Evolutionary conservation across 2,888 invertebrate species (phyloP).

Genomic region (Hirtodrosophila confusa): DNA sequence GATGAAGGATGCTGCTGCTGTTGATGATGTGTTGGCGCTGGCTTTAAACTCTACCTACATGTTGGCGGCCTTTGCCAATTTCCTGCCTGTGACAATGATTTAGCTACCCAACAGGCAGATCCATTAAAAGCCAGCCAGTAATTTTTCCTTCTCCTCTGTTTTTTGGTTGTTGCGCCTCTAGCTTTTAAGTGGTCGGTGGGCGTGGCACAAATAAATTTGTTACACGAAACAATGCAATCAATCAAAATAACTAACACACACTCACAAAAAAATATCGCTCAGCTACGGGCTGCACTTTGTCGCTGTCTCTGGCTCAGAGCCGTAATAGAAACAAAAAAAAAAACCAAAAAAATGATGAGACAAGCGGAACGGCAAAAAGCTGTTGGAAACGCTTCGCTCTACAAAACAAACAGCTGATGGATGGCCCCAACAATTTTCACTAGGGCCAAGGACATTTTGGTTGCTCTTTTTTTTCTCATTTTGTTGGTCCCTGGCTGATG

Average conservation of each 20-base stretch:
- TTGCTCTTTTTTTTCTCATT: conserved; percentile 6
- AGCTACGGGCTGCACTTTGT: conserved; percentile 51
- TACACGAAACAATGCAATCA: conserved; percentile 75
- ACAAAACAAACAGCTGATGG: conserved; percentile 68
- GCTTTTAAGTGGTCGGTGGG: conserved; percentile 49
- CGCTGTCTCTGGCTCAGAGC: conserved; percentile 43
- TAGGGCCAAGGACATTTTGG: conserved; percentile 69
- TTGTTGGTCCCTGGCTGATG: conserved; percentile 22
- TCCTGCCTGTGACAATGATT: conserved; percentile 56
- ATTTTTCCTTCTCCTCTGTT: too few relatives aligned
- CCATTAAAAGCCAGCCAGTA: conserved; percentile 17
- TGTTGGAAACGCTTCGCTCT: conserved; percentile 52
- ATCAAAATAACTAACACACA: conserved; percentile 68
- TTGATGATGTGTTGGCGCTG: conserved; percentile 17
- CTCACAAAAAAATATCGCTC: conserved; percentile 13
- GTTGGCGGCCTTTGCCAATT: conserved; percentile 54
- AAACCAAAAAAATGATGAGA: conserved; percentile 17
- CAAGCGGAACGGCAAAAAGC: conserved; percentile 40
- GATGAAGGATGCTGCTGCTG: conserved; percentile 1
- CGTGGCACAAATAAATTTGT: conserved; percentile 69
- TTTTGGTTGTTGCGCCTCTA: conserved; percentile 28
- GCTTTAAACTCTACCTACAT: conserved; percentile 48
- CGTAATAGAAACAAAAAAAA: conserved; percentile 15
- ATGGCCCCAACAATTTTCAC: conserved; percentile 65
- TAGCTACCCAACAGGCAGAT: conserved; percentile 29